Conservation (phyloP, 1,140 invertebrate species). For the Zaprionus inermis region DNA sequence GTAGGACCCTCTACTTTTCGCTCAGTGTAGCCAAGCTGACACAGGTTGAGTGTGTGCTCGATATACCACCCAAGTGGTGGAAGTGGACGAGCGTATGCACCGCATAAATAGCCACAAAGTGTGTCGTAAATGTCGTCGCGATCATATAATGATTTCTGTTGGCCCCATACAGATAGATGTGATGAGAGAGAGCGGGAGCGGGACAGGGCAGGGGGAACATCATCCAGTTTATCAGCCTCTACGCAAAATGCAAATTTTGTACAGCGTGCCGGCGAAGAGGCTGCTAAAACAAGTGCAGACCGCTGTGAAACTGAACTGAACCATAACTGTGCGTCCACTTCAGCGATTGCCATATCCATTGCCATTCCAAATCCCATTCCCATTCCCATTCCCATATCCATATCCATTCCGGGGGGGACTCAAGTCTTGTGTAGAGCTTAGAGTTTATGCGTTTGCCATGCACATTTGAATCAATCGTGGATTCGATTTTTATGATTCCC, state of each 20-base stretch:
- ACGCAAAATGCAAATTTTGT: constrained; percentile 68
- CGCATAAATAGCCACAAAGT: constrained; percentile 78
- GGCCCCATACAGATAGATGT: background rate
- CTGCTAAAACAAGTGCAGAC: constrained; percentile 77
- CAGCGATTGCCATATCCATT: constrained; percentile 34
- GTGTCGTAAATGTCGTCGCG: constrained; percentile 75
- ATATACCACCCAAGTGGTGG: constrained; percentile 74
- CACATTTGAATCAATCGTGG: constrained; percentile 79
- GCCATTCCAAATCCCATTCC: constrained; percentile 11
- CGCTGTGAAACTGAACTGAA: background rate
- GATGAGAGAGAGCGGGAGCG: too few relatives aligned
- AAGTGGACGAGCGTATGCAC: constrained; percentile 52
- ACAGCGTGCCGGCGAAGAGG: constrained; percentile 4
- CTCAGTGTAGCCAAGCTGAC: constrained; percentile 8
- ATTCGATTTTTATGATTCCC: constrained; percentile 56
- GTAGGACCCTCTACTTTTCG: background rate
- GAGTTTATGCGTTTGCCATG: constrained; percentile 72
- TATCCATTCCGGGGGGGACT: constrained; percentile 46
- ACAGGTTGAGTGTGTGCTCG: constrained; percentile 53
- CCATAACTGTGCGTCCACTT: constrained; percentile 46
- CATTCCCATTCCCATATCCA: constrained; percentile 25
- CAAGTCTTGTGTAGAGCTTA: constrained; percentile 50
- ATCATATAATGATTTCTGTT: constrained; percentile 63
- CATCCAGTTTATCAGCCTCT: constrained; percentile 53
- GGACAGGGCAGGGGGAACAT: background rate